These are phyloP conservation scores for Neodon shergylaensis DNA, from an alignment of 2,113 vertebrate genomes.

Conservation along the genomic window DNA sequence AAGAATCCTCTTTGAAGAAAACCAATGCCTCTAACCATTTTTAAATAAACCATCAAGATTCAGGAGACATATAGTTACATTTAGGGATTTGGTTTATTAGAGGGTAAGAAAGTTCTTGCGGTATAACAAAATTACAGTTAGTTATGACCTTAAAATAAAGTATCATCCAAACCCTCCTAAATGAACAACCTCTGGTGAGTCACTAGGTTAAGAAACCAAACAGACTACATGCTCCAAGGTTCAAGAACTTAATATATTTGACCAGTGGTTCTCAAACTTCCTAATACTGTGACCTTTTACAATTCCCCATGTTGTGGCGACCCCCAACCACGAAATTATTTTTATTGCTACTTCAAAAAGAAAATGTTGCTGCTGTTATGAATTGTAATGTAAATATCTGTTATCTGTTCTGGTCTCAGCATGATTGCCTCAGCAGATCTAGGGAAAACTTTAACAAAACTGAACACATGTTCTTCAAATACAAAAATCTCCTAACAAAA, in stretches of 20 bases:
- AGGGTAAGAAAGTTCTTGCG: neutral
- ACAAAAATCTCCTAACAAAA: neutral
- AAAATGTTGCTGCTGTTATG: too few relatives aligned
- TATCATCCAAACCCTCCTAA: neutral
- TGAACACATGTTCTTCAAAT: neutral
- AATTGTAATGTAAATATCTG: neutral
- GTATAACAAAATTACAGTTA: neutral
- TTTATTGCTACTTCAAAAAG: too few relatives aligned
- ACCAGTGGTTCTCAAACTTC: neutral
- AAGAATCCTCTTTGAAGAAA: neutral
- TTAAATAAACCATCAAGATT: neutral
- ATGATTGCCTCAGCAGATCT: neutral
- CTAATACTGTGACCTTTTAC: neutral
- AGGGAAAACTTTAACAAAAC: conserved; percentile 21
- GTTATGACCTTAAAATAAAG: neutral
- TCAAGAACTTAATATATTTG: neutral
- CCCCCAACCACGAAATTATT: neutral
- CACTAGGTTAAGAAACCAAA: neutral
- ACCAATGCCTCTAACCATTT: neutral
- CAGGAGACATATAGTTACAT: neutral
- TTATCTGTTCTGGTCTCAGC: neutral
- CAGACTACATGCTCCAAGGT: neutral
- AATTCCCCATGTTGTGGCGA: neutral
- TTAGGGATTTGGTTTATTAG: neutral
- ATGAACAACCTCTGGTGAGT: neutral